phyloP scores from a whole-genome alignment of 2,888 invertebrate genomes.

The Gryllus longicercus region DNA sequence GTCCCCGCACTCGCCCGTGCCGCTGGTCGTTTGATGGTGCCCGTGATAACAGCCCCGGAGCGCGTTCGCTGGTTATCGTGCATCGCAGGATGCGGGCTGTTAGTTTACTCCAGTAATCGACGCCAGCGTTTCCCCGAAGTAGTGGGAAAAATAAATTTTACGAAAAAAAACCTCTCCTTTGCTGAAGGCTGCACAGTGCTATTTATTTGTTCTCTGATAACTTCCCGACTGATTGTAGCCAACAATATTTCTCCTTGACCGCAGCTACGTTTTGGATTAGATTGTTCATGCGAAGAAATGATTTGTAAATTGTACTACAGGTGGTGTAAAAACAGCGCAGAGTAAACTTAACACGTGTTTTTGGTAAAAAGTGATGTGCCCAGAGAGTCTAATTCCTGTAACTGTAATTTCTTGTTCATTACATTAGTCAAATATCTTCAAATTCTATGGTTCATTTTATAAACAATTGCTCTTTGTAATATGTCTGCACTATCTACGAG shows the following conservation, averaged over 20 bases:
- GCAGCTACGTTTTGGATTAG: neutral
- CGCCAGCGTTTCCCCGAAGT: neutral
- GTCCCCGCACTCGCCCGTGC: conserved; percentile 11
- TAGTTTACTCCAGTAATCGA: conserved; percentile 2
- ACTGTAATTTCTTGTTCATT: too few relatives aligned
- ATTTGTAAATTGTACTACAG: neutral
- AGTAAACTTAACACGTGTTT: too few relatives aligned
- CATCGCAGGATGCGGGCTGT: conserved; percentile 10
- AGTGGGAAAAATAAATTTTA: neutral
- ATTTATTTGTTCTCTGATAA: neutral
- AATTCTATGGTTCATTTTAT: too few relatives aligned
- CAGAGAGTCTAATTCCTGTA: too few relatives aligned
- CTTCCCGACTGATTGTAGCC: neutral
- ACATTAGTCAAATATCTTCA: too few relatives aligned
- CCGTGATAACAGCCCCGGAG: neutral
- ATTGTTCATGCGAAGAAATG: neutral
- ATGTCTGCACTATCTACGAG: too few relatives aligned
- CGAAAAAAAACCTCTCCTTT: neutral
- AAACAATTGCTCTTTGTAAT: too few relatives aligned
- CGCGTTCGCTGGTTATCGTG: neutral
- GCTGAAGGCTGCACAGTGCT: neutral
- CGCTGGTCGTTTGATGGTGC: neutral
- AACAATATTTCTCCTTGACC: neutral
- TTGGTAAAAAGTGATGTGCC: too few relatives aligned
- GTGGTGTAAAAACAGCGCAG: neutral